These are phyloP conservation scores for Camponotus fellah DNA, from an alignment of 2,888 invertebrate species.

Conservation along the genomic window DNA sequence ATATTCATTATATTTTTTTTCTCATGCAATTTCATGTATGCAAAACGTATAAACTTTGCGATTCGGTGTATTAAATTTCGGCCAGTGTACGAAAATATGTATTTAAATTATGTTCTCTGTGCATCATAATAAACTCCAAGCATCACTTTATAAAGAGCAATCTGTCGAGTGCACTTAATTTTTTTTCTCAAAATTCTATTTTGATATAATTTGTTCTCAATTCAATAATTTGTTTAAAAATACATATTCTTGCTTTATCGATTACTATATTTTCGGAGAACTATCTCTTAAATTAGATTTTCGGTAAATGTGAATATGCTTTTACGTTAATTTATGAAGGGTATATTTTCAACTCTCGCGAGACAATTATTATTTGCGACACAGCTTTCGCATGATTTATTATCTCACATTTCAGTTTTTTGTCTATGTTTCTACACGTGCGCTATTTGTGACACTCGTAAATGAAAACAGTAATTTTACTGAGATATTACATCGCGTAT, in stretches of 20 bases:
- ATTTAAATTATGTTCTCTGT: constrained; percentile 63
- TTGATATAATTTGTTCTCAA: not conserved
- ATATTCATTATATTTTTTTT: too few species aligned
- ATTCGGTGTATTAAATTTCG: constrained; percentile 62
- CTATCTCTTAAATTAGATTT: constrained; percentile 11
- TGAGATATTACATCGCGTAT: constrained; percentile 65
- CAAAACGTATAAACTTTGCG: constrained; percentile 26
- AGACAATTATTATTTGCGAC: constrained; percentile 27
- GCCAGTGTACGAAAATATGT: constrained; percentile 57
- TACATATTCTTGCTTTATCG: not conserved
- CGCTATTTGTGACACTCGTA: constrained; percentile 61
- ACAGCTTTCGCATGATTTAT: constrained; percentile 36
- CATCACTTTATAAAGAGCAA: constrained; percentile 59
- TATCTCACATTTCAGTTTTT: constrained; percentile 32
- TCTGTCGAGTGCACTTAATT: constrained; percentile 54
- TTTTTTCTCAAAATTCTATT: not conserved
- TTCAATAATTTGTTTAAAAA: not conserved
- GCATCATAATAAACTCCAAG: constrained; percentile 48
- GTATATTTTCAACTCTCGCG: constrained; percentile 24
- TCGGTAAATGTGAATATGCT: not conserved
- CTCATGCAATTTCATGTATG: not conserved
- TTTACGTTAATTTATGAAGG: constrained; percentile 16
- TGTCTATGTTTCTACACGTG: constrained; percentile 18
- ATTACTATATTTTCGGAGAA: not conserved
- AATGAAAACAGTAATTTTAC: constrained; percentile 68